Conservation (phyloP, 2,888 invertebrate species). For the Latheticus oryzae region DNA sequence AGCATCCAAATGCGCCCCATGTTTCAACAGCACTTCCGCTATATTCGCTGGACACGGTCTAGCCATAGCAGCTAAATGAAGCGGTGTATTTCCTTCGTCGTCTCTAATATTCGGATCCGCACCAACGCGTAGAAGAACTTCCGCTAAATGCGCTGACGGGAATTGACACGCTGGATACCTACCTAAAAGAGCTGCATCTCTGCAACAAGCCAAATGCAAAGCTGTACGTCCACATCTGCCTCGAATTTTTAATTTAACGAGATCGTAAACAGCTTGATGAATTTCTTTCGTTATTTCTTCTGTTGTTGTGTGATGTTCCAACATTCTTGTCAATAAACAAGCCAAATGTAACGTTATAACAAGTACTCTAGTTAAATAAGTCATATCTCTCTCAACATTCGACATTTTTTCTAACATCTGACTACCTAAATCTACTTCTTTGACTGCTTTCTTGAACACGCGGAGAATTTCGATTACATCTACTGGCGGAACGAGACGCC, state of each 20-base stretch:
- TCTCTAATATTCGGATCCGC: constrained; percentile 85
- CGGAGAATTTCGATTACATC: constrained; percentile 84
- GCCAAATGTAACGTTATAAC: constrained; percentile 88
- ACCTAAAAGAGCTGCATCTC: constrained; percentile 76
- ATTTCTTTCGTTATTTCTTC: constrained; percentile 69
- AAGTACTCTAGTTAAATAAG: constrained; percentile 84
- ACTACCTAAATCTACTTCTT: constrained; percentile 77
- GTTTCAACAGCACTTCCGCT: constrained; percentile 77
- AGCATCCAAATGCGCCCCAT: constrained; percentile 88
- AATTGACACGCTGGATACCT: constrained; percentile 78
- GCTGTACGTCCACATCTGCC: constrained; percentile 76
- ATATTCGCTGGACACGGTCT: constrained; percentile 78
- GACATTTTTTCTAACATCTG: constrained; percentile 71
- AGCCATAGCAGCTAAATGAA: constrained; percentile 85
- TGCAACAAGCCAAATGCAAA: constrained; percentile 86
- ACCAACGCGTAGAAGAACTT: constrained; percentile 82
- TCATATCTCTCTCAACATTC: constrained; percentile 77
- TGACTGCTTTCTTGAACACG: constrained; percentile 86
- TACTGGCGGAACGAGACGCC: constrained; percentile 76
- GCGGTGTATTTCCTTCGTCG: constrained; percentile 86
- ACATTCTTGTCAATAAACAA: constrained; percentile 77
- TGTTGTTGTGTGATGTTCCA: constrained; percentile 64
- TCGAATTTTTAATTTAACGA: constrained; percentile 77
- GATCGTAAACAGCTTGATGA: constrained; percentile 79
- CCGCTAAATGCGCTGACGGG: constrained; percentile 77